Base-by-base conservation (phyloP, 1,140 invertebrate species). In the Hyles euphorbiae region DNA sequence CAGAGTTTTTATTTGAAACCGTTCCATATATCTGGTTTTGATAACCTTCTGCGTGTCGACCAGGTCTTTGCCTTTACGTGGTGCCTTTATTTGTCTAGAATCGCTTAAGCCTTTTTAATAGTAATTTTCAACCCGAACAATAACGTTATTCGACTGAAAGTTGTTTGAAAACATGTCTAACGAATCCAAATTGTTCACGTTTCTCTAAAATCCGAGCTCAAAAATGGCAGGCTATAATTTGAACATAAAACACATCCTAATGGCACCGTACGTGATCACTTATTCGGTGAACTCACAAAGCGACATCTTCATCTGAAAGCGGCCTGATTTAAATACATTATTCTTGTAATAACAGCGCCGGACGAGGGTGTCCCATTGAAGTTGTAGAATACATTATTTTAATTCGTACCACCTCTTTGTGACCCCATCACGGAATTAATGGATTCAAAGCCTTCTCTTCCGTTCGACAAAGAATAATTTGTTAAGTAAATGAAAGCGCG, bases 401-500 rank as follows among this genome's bases (percentile, higher is more conserved):
- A 88, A 87, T 88, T 87, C 73, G 78, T 79, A 84, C 79, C 81
- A 85, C 85, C 83, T 88, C 81, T 85, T 81, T 84, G 83, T 86
- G 85, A 88, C 82, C 83, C 85, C 83, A 81, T 84, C 82, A 78
- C 61, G 61, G 76, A 84, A 88, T 88, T 88, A 87, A 88, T 88
- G 84, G 84, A 86, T 87, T 88, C 85, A 87, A 84, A 88, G 80
- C 73, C 79, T 83, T 78, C 83, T 81, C 77, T 86, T 85, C 83
- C 85, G 83, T 83, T 83, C 81, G 74, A 87, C 83, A 87, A 88
- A 88, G 85, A 87, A 88, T 88, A 87, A 88, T 88, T 88, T 87
- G 80, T 79, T 88, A 88, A 88, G 85, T 88, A 88, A 88, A 88
- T 88, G 83, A 85, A 86, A 76, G 79, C 75, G 54, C 78, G 81